Evolutionary conservation across 2,797 vertebrate species (phyloP), one percentile per base, ranked within the genome.

Genomic region (Karalla daura): DNA sequence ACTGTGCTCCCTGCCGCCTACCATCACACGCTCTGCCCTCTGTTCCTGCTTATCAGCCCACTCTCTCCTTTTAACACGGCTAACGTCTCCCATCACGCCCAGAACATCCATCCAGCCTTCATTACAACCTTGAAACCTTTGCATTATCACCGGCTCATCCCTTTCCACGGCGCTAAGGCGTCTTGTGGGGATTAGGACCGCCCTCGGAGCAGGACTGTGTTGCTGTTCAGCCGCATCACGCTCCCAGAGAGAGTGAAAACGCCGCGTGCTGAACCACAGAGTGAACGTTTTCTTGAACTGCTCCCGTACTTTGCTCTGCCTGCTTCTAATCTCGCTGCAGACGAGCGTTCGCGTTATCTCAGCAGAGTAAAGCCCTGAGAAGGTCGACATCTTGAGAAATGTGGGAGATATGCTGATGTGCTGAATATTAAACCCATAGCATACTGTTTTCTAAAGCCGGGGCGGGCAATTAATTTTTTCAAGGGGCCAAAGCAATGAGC

Each of bases 41-140:
- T 54, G 43, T 53, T 50, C 41, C 45, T 52, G 45, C 43, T 50
- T 25, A 24, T 28, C 35, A 49, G 46, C 62, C 51, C 59, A 63
- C 59, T 63, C 59, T 63, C 54, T 71, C 35, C 47, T 77, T 66
- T 79, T 51, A 83, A 56, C 47, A 52, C 63, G 36, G 9, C 44
- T 37, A 45, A 49, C 51, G 35, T 47, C 70, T 68, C 50, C 36
- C 53, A 24, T 67, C 70, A 32, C 47, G 65, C 35, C 41, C 43
- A 63, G 55, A 52, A 18, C 12, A 10, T 68, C 44, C 50, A 14
- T 27, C 54, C 35, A n/a, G 25, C 41, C 53, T 55, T 5, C 25
- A 18, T 36, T 70, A 54, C 58, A 32, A 44, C 46, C 43, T 39
- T 45, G 4, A 64, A 37, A 27, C 45, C 13, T 41, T 43, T 18